Conservation (phyloP, 2,113 vertebrate genomes). For the Hemibagrus wyckioides region DNA sequence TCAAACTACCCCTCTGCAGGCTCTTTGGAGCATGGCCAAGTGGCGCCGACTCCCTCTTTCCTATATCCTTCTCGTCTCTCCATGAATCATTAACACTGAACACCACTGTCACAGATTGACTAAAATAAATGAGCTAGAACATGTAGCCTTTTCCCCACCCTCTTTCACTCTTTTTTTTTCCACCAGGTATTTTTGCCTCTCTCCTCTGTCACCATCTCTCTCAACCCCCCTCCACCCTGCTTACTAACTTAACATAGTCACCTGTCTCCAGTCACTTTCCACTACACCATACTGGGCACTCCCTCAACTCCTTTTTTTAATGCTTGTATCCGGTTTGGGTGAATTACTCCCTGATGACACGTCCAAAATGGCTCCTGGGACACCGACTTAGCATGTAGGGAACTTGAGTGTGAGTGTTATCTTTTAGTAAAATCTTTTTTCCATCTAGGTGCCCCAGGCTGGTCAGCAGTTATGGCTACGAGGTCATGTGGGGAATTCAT, state of each 20-base stretch:
- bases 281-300: slow-evolving; percentile 29
- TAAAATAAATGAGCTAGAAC: slow-evolving; percentile 54
- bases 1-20: slow-evolving; percentile 37
- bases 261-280: slow-evolving; percentile 30
- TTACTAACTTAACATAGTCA: slow-evolving; percentile 21
- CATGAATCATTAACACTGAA: slow-evolving; percentile 56
- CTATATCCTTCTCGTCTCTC: slow-evolving; percentile 14
- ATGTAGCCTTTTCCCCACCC: slow-evolving; percentile 17
- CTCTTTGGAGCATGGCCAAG: slow-evolving; percentile 54
- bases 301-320: slow-evolving; percentile 45
- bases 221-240: not conserved
- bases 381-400: not conserved
- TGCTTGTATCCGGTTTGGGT: slow-evolving; percentile 13
- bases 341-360: slow-evolving; percentile 39
- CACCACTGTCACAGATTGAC: slow-evolving; percentile 47
- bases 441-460: slow-evolving; percentile 11
- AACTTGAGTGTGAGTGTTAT: slow-evolving; percentile 19
- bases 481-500: slow-evolving; percentile 55
- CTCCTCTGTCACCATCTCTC: slow-evolving; percentile 16
- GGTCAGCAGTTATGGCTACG: slow-evolving; percentile 36
- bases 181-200: not conserved
- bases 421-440: slow-evolving; percentile 39
- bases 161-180: slow-evolving; percentile 10
- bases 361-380: slow-evolving; percentile 37
- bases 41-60: slow-evolving; percentile 29